A percentile compares a stretch with the other conserved stretches of the same genome.
These are phyloP conservation scores for Exephanes ischioxanthus DNA, from an alignment of 2,888 invertebrate genomes.

Conservation along the genomic window DNA sequence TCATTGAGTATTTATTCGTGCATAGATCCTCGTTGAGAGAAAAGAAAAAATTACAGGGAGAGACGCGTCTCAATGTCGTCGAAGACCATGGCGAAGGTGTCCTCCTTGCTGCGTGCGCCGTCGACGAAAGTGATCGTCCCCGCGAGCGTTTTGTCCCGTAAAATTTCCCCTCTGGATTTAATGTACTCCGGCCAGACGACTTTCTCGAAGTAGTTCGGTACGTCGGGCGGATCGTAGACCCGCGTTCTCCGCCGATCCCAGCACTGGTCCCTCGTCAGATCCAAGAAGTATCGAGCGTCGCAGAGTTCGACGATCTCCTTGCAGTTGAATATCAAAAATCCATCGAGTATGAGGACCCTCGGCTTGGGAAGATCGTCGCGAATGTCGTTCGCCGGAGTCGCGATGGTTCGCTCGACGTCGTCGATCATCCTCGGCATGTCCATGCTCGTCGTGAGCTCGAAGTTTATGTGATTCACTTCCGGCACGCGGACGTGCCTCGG, in stretches of 20 bases:
- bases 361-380: slow-evolving; percentile 75
- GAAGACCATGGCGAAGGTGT: slow-evolving; percentile 73
- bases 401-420: slow-evolving; percentile 86
- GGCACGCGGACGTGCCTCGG: slow-evolving; percentile 88
- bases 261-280: slow-evolving; percentile 90
- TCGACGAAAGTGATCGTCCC: slow-evolving; percentile 77
- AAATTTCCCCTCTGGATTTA: slow-evolving; percentile 86
- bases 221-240: slow-evolving; percentile 94
- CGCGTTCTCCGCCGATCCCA: slow-evolving; percentile 87
- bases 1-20: background rate
- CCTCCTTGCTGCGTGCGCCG: slow-evolving; percentile 71
- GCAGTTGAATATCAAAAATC: slow-evolving; percentile 91
- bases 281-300: slow-evolving; percentile 91
- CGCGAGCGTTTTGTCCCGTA: slow-evolving; percentile 72
- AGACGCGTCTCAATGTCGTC: slow-evolving; percentile 70
- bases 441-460: slow-evolving; percentile 90
- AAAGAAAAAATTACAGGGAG: background rate
- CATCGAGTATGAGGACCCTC: slow-evolving; percentile 90
- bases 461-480: slow-evolving; percentile 91
- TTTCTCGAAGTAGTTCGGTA: slow-evolving; percentile 94
- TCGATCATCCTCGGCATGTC: slow-evolving; percentile 90
- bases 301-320: slow-evolving; percentile 89
- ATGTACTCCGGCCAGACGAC: slow-evolving; percentile 97
- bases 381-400: slow-evolving; percentile 76
- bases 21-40: background rate